These are phyloP conservation scores for Phycodurus eques DNA, from an alignment of 2,113 vertebrate genomes.

Conservation along the genomic window DNA sequence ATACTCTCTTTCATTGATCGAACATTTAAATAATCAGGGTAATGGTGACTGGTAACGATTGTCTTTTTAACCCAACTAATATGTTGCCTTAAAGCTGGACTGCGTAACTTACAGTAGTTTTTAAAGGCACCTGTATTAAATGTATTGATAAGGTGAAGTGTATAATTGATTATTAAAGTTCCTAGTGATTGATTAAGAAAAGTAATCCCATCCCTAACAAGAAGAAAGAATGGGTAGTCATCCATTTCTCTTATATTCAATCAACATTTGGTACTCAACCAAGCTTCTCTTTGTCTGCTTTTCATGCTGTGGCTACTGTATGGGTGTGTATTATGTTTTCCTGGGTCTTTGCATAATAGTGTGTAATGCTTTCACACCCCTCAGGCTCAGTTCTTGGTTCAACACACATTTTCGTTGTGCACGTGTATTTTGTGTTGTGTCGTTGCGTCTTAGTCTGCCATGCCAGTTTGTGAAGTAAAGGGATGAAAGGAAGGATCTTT, in stretches of 20 bases:
- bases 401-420: conserved; percentile 35
- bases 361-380: conserved; percentile 32
- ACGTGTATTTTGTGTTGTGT: conserved; percentile 31
- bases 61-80: too few relatives aligned
- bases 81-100: too few relatives aligned
- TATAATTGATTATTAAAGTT: too few relatives aligned
- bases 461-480: conserved; percentile 69
- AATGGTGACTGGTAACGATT: not conserved
- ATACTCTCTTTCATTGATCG: not conserved
- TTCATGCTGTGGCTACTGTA: conserved; percentile 15
- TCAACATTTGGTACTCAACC: conserved; percentile 20
- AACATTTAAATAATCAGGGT: not conserved
- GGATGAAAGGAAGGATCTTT: conserved; percentile 76
- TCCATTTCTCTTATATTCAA: conserved; percentile 5
- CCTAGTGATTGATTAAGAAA: too few relatives aligned
- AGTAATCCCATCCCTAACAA: too few relatives aligned
- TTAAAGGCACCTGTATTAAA: too few relatives aligned
- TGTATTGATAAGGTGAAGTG: too few relatives aligned
- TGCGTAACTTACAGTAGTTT: too few relatives aligned
- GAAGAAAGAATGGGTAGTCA: not conserved
- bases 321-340: conserved; percentile 7
- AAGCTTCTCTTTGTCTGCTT: conserved; percentile 38
- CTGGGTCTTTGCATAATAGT: conserved; percentile 16
- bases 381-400: conserved; percentile 9
- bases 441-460: conserved; percentile 50